Percentiles rank a stretch among this genome's conserved stretches.
Evolutionary conservation across 1,140 invertebrate genomes (phyloP).

Genomic region (Asobara japonica): DNA sequence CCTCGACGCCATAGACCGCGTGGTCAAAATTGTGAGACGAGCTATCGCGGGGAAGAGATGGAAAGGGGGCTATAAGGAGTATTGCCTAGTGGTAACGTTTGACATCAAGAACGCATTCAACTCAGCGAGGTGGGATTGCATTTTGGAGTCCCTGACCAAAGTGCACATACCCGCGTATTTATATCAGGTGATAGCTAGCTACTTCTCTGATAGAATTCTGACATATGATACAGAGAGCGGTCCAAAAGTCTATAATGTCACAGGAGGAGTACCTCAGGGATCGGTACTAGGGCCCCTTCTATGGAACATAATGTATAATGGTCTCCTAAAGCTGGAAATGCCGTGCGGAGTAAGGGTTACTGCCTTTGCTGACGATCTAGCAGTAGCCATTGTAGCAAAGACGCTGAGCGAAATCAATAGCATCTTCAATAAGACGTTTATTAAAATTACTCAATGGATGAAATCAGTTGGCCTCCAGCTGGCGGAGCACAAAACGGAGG

Average conservation of each 20-base stretch:
- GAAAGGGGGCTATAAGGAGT: conserved; percentile 1
- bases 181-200: background rate
- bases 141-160: background rate
- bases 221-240: conserved; percentile 7
- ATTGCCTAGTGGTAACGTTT: conserved; percentile 23
- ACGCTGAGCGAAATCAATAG: background rate
- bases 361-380: conserved; percentile 12
- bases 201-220: conserved; percentile 6
- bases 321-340: background rate
- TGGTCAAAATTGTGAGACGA: background rate
- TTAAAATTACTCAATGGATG: conserved; percentile 2
- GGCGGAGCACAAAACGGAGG: conserved; percentile 21
- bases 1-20: conserved; percentile 38
- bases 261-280: conserved; percentile 20
- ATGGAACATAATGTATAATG: conserved; percentile 20
- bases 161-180: background rate
- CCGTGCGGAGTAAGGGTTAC: background rate
- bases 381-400: conserved; percentile 16
- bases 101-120: conserved; percentile 40
- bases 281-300: background rate
- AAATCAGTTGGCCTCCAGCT: background rate
- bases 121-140: conserved; percentile 14
- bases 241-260: background rate
- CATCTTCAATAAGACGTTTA: background rate
- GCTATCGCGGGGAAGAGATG: background rate